These are phyloP conservation scores for Echinops telfairi DNA, from an alignment of 2,113 vertebrate species.

Conservation along the genomic window DNA sequence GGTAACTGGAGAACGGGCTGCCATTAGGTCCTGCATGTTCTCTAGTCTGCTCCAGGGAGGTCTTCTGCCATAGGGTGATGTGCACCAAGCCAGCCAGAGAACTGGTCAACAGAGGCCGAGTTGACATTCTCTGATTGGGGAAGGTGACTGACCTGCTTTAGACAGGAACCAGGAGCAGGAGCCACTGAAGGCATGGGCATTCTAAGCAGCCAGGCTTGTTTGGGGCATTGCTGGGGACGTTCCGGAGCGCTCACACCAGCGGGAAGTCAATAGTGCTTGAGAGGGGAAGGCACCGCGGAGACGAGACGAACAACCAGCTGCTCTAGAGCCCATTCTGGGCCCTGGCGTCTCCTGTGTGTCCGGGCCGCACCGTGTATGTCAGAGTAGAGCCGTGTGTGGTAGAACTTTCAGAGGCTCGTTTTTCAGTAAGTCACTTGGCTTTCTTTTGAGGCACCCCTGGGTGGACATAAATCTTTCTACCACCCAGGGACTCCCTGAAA, in stretches of 20 bases:
- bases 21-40: too few relatives aligned
- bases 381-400: background rate
- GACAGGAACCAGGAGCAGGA: background rate
- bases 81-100: background rate
- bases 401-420: background rate
- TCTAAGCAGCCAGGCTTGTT: too few relatives aligned
- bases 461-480: background rate
- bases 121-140: background rate
- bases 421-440: background rate
- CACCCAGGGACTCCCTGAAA: background rate
- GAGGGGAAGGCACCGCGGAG: background rate
- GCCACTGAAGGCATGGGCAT: background rate
- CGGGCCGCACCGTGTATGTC: background rate
- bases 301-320: background rate
- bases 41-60: too few relatives aligned
- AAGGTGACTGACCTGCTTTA: rapidly evolving
- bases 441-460: background rate
- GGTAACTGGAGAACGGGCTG: too few relatives aligned
- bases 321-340: background rate
- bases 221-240: background rate
- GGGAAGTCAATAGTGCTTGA: background rate
- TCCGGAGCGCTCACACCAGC: rapidly evolving
- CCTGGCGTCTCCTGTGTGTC: background rate
- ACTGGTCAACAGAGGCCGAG: background rate
- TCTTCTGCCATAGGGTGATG: too few relatives aligned